Evolutionary conservation across 2,113 vertebrate genomes (phyloP), one percentile per base, ranked within the genome.

Genomic region (Benitochromis conjunctus): DNA sequence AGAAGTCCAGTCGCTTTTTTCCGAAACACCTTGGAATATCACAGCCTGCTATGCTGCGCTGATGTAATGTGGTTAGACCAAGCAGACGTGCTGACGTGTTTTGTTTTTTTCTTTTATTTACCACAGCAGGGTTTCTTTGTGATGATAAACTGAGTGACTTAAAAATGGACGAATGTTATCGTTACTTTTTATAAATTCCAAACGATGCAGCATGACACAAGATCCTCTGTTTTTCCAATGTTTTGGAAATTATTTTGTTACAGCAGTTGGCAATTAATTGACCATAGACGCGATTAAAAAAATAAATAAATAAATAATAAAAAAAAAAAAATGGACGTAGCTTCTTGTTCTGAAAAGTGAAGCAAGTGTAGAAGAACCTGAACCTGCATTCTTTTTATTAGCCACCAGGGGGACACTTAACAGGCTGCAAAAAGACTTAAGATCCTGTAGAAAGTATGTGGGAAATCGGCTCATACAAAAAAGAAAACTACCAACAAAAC

Each of bases 91-190:
- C 3, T 21, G 58, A 34, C 26, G 1, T 62, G 58, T 34, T 43
- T 10, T 71, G 0, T 64, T 43, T 3, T 14, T 24, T 69, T 13
- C 0, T 41, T 66, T 66, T 0, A n/a, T 64, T 69, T 6, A 69
- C 1, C 36, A 24, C 4, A 69, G 8, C 41, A 21, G 36, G 12
- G 7, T 69, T 69, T 69, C 38, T 69, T 43, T 69, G 38, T 43
- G 5, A 26, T 16, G n/a, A n/a, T n/a, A n/a, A 38, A 38, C 29
- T 11, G 16, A 62, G 0, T 34, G 9, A 34, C 19, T 64, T n/a
- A 38, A 38, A 64, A 0, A 26, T 6, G 6, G 0, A 46, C 26
- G 13, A 38, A 71, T 43, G 38, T 3, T 69, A 13, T 26, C 64
- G 26, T 46, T 71, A 6, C 3, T 71, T 24, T 43, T 64, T 0